Conservation (phyloP, 2,888 invertebrate species). For the Apodemia hepburni region DNA sequence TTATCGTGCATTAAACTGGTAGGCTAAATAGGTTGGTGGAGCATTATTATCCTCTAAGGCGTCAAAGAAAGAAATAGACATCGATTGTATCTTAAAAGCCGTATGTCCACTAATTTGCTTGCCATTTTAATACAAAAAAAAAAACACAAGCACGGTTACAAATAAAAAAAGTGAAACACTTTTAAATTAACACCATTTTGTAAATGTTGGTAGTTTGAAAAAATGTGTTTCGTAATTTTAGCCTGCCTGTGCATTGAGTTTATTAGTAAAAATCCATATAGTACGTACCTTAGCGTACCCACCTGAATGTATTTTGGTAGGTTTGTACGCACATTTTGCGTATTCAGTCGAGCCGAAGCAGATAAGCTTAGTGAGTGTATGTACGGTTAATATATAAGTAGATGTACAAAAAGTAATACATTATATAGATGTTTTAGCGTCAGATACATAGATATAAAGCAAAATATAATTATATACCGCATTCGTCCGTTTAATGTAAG, state of each 20-base stretch:
- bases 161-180: too few relatives aligned
- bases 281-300: slow-evolving; percentile 34
- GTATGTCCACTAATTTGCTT: too few relatives aligned
- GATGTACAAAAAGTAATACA: slow-evolving; percentile 80
- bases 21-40: too few relatives aligned
- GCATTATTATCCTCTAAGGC: too few relatives aligned
- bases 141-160: too few relatives aligned
- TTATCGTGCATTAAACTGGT: too few relatives aligned
- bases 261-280: slow-evolving; percentile 23
- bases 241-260: not conserved
- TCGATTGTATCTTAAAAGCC: too few relatives aligned
- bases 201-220: too few relatives aligned
- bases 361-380: slow-evolving; percentile 77
- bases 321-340: slow-evolving; percentile 64
- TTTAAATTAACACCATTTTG: too few relatives aligned
- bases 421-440: slow-evolving; percentile 81
- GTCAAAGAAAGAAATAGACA: too few relatives aligned
- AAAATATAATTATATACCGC: slow-evolving; percentile 78
- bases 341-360: slow-evolving; percentile 58
- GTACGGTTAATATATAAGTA: slow-evolving; percentile 78
- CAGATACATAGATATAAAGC: slow-evolving; percentile 80
- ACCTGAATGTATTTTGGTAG: slow-evolving; percentile 32
- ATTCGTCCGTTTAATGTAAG: slow-evolving; percentile 80
- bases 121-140: too few relatives aligned
- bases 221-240: too few relatives aligned